Base-by-base conservation (phyloP, 1,140 invertebrate species). In the Battus philenor region DNA sequence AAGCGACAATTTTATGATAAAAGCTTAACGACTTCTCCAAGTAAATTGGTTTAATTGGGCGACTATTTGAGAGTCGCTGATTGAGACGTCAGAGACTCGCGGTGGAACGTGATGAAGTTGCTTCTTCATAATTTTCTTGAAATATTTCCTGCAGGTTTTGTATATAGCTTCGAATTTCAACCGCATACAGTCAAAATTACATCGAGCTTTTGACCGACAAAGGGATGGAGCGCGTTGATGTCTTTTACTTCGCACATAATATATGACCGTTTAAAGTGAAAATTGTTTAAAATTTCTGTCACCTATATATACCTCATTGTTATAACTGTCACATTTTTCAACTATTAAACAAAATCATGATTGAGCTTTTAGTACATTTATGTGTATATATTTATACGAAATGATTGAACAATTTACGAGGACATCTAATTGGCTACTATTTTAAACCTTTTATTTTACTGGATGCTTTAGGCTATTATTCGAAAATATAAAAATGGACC, bases 21-120 rank as follows among this genome's bases (percentile, higher is more conserved):
- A 62, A 62, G 59, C 58, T 68, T 64, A 68, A 68, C 61, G 47
- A 54, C 48, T 36, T 47, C 26, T 29, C 34, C 31, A 29, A 8
- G 46, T 41, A 59, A 63, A 67, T 59, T 58, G 49, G 47, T 54
- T 59, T 68, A 62, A 68, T 62, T 68, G 65, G 55, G 20, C 36
- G 39, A 53, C 49, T 60, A 54, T 61, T 57, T 51, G 50, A 44
- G 46, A 53, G 17, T 44, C 50, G 57, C 51, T 58, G 54, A 61
- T 61, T 60, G 52, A 55, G 52, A 30, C 38, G 57, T 54, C 36
- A 27, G 22, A 27, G 22, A 11, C n/a, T 11, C 4, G 29, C 9
- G 4, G 22, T 4, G 7, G 7, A 41, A 16, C 34, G 20, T 39
- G 12, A 41, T 29, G 22, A 27, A 41, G 24, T 18, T 41, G 36